Base-by-base conservation (phyloP, 2,888 invertebrate genomes). In the Byasa hedistus region DNA sequence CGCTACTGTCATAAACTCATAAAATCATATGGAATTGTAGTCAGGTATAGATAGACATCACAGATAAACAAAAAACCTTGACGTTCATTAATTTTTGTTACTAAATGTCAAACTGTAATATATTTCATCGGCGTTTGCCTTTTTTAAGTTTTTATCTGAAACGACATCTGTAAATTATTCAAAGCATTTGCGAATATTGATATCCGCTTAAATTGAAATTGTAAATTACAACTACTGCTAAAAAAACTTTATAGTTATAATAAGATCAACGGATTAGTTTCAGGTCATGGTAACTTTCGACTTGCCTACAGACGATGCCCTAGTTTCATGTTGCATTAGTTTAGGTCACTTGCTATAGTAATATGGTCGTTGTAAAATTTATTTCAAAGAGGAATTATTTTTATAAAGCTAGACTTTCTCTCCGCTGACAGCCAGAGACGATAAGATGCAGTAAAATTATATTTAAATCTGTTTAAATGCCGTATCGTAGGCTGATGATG, bases 221-320 rank as follows among this genome's bases (percentile, higher is more conserved):
- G 15, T 17, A 52, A 52, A 52, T 52, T 21, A 52, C 21, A 5
- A 52, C 52, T 21, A 21, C 52, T 7, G 4, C 15, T 15, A 3
- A 32, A 32, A 51, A 21, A 22, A 51, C 17, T 61, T 15, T 39
- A 2, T 5, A n/a, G 52, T 52, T 59, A n/a, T 59, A 59, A 59
- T 48, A 22, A 27, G 21, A 52, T 60, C 52, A 60, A n/a, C 17
- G 21, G 22, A 21, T 24, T 15, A 55, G 55, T 62, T 55, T 44
- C n/a, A 62, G 55, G 61, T 62, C 61, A 62, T 56, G 61, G 61
- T 36, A 62, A 62, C 24, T 56, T 55, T 39, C 55, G 36, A 62
- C 36, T 55, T 27, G 52, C 39, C 54, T 62, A 62, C 39, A 39
- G 55, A 27, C 39, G 39, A 19, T 62, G 55, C 10, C 55, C 61